phyloP scores from a whole-genome alignment of 2,888 invertebrate species.

The Phortica okadai region DNA sequence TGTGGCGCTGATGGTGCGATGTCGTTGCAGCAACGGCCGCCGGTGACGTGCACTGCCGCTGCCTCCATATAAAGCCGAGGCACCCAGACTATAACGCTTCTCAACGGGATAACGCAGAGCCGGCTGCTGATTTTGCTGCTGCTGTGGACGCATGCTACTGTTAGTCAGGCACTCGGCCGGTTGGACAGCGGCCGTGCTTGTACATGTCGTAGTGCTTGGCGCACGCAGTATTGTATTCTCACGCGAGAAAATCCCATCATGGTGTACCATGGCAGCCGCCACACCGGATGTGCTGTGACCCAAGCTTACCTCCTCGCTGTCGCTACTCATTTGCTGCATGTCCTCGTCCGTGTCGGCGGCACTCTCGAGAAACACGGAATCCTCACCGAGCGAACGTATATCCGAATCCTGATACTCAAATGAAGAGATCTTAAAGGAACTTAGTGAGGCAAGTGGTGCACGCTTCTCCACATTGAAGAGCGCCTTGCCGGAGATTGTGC shows the following conservation, averaged over 20 bases:
- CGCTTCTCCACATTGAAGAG: slow-evolving; percentile 76
- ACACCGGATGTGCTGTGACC: slow-evolving; percentile 45
- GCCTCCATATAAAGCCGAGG: slow-evolving; percentile 37
- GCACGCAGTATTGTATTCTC: slow-evolving; percentile 38
- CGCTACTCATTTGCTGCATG: slow-evolving; percentile 89
- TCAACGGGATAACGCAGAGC: slow-evolving; percentile 45
- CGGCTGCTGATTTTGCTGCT: slow-evolving; percentile 38
- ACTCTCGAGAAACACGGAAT: slow-evolving; percentile 88
- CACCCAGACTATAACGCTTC: slow-evolving; percentile 65
- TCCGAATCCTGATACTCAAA: slow-evolving; percentile 84
- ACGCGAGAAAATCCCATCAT: slow-evolving; percentile 21
- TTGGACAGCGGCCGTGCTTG: slow-evolving; percentile 28
- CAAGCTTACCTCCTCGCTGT: slow-evolving; percentile 81
- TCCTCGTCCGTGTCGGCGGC: slow-evolving; percentile 88
- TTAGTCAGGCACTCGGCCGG: not conserved
- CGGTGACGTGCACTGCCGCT: slow-evolving; percentile 56
- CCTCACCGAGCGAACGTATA: slow-evolving; percentile 85
- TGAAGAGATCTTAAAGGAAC: slow-evolving; percentile 85
- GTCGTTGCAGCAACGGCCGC: slow-evolving; percentile 69
- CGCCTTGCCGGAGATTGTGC: slow-evolving; percentile 71
- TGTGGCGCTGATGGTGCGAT: slow-evolving; percentile 72
- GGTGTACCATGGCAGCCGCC: slow-evolving; percentile 41
- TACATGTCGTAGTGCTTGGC: slow-evolving; percentile 29
- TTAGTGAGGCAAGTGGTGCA: slow-evolving; percentile 88
- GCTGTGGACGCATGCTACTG: slow-evolving; percentile 13